Evolutionary conservation across 1,140 invertebrate genomes (phyloP).

Genomic region (Nasonia giraulti): DNA sequence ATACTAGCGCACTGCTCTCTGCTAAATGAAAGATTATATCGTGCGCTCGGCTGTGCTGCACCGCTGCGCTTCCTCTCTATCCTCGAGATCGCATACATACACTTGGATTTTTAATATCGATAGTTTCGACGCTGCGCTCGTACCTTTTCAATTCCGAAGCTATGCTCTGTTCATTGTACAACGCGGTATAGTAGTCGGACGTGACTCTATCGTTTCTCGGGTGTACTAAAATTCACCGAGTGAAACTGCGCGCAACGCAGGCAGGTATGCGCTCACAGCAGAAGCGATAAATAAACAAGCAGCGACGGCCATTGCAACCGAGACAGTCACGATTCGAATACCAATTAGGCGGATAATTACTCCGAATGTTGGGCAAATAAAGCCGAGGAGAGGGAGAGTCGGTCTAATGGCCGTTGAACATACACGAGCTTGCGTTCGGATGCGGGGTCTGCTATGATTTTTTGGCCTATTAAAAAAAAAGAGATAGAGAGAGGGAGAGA

Average conservation of each 20-base stretch:
- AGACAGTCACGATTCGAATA: slow-evolving; percentile 40
- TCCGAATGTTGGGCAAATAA: slow-evolving; percentile 47
- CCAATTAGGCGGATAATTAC: slow-evolving; percentile 52
- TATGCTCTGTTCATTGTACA: not conserved
- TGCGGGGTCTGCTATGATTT: no score
- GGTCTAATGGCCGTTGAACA: slow-evolving; percentile 4
- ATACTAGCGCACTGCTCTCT: not conserved
- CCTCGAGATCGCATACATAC: not conserved
- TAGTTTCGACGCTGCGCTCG: not conserved
- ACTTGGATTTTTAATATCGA: not conserved
- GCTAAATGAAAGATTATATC: slow-evolving; percentile 29
- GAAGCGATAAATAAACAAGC: not conserved
- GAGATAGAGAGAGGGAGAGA: no score
- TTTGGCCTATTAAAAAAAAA: no score
- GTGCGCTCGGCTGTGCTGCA: not conserved
- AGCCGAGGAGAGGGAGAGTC: slow-evolving; percentile 35
- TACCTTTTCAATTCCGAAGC: not conserved
- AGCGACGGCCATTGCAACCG: not conserved
- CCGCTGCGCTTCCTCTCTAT: not conserved
- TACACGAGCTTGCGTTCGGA: no score
- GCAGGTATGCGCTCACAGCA: not conserved
- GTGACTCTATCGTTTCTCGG: no score
- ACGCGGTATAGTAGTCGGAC: no score
- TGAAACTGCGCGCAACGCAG: not conserved
- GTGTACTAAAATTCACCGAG: no score